A percentile compares a stretch with the other conserved stretches of the same genome.
Conservation (phyloP, 2,113 vertebrate genomes). For the Nettapus auritus region DNA sequence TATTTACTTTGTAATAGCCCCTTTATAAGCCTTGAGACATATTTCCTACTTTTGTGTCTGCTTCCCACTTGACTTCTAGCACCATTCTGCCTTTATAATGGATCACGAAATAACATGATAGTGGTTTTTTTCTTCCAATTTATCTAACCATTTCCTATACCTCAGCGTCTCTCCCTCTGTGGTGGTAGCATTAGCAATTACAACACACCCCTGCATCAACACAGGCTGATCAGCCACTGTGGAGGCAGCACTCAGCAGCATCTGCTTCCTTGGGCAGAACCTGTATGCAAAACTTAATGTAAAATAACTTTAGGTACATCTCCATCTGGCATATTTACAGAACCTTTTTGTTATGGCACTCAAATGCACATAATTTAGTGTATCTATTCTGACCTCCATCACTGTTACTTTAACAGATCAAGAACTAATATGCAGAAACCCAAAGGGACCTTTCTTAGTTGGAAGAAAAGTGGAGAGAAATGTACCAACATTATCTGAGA, state of each 20-base stretch:
- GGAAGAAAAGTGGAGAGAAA: background rate
- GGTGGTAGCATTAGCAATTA: background rate
- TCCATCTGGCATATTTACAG: background rate
- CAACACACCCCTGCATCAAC: background rate
- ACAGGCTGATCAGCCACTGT: background rate
- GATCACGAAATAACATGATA: fast-evolving
- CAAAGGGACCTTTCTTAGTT: background rate
- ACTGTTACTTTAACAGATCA: background rate
- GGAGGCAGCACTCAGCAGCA: background rate
- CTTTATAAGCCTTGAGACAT: background rate
- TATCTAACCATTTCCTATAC: too few relatives aligned
- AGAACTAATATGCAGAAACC: background rate
- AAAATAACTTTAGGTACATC: too few relatives aligned
- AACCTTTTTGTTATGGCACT: background rate
- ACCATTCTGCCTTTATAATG: background rate
- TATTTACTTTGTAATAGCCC: background rate
- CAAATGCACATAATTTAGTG: background rate
- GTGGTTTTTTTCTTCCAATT: background rate
- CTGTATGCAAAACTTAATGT: background rate
- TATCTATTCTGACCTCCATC: background rate
- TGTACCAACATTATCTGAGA: background rate
- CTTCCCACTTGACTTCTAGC: background rate
- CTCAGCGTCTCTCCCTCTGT: background rate
- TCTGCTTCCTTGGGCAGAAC: background rate
- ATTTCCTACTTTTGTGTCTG: background rate